Evolutionary conservation across 2,113 vertebrate species (phyloP).

Genomic region (Planiliza haematocheilus): DNA sequence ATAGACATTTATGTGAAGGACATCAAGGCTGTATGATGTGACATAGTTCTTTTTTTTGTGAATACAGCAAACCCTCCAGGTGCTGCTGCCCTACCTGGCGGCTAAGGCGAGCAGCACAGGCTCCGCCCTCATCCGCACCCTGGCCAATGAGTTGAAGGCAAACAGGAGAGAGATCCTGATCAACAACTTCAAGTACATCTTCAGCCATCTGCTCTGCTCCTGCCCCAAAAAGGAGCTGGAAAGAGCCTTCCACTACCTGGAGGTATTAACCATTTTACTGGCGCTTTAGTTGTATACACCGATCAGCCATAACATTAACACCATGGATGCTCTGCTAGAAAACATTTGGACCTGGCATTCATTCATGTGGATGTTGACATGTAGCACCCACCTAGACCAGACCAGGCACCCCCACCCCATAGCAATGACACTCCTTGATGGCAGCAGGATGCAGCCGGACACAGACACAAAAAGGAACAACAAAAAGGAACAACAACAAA

Average conservation of each 20-base stretch:
- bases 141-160: conserved; percentile 95
- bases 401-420: too few species aligned
- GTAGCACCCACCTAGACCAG: too few species aligned
- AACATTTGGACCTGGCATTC: too few species aligned
- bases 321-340: too few species aligned
- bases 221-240: conserved; percentile 97
- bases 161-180: conserved; percentile 96
- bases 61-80: conserved; percentile 91
- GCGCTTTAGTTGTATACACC: not conserved
- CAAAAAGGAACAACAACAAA: too few species aligned
- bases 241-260: conserved; percentile 94
- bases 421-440: too few species aligned
- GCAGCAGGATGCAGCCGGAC: too few species aligned
- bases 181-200: conserved; percentile 99
- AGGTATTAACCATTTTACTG: conserved; percentile 81
- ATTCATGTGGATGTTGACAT: too few species aligned
- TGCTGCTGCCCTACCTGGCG: conserved; percentile 94
- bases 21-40: not conserved
- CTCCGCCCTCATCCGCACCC: conserved; percentile 92
- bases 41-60: conserved; percentile 3
- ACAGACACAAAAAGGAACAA: too few species aligned
- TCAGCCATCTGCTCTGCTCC: conserved; percentile 97
- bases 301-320: too few species aligned
- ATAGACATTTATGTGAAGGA: not conserved
- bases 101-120: conserved; percentile 94